A percentile compares a stretch with the other conserved stretches of the same genome.
These are phyloP conservation scores for Amphimallon solstitiale DNA, from an alignment of 2,888 invertebrate species.

Conservation along the genomic window DNA sequence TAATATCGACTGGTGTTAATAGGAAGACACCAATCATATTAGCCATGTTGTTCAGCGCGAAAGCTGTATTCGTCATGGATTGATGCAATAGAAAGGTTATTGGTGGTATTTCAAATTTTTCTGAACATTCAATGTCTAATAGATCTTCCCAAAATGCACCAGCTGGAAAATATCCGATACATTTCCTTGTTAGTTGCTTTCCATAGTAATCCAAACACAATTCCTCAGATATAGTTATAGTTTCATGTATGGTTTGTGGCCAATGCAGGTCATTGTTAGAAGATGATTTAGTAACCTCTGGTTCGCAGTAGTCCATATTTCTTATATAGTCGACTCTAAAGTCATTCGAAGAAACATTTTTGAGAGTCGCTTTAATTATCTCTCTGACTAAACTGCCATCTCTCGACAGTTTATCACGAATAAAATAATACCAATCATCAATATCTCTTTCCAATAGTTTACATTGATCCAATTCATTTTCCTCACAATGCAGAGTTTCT, in stretches of 20 bases:
- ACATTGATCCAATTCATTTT: not conserved
- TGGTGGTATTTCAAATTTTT: not conserved
- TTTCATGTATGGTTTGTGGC: conserved; percentile 4
- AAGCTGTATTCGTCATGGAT: not conserved
- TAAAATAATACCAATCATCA: not conserved
- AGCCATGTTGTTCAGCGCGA: not conserved
- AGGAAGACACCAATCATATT: not conserved
- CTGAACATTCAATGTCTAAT: not conserved
- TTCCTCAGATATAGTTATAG: not conserved
- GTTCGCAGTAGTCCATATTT: conserved; percentile 15
- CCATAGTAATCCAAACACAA: conserved; percentile 22
- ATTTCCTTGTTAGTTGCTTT: conserved; percentile 8
- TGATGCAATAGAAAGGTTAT: not conserved
- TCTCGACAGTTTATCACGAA: not conserved
- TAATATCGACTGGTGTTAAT: conserved; percentile 14
- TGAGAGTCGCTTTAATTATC: too few relatives aligned
- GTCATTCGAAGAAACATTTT: too few relatives aligned
- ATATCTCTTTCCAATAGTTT: not conserved
- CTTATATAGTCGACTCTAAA: not conserved
- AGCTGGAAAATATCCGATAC: conserved; percentile 16
- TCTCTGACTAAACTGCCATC: too few relatives aligned
- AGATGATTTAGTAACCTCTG: not conserved
- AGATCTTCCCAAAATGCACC: conserved; percentile 24
- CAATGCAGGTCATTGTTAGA: not conserved
- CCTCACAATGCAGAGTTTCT: too few relatives aligned